Base-by-base conservation (phyloP, 2,888 invertebrate genomes). In the Acanthopleura granulata region DNA sequence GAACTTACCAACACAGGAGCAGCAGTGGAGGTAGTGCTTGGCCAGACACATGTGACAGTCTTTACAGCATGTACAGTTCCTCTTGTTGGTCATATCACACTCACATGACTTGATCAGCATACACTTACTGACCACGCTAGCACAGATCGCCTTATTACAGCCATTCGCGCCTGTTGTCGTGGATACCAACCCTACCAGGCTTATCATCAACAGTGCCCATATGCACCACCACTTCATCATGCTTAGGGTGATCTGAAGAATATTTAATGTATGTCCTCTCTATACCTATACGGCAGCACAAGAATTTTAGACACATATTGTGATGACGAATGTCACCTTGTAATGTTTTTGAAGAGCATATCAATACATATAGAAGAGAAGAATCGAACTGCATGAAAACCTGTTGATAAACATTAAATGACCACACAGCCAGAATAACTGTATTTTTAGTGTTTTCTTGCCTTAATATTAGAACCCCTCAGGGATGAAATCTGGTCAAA, bases 71-170 rank as follows among this genome's bases (percentile, higher is more conserved):
- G 95, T 94, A 89, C 97, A 97, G 88, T 95, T 95, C 87, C 94
- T 95, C 79, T 87, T 88, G 79, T 88, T 83, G 16, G 80, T 81
- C 85, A 96, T 92, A 90, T 98, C 97, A 91, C 98, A 98, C 91
- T 97, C 97, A 92, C 98, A 98, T 73, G 97, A 96, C 90, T 97
- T 96, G 18, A 97, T 97, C 80, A 98, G 92, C 94, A 98, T 95
- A 91, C 98, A 98, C 91, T 98, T 98, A 88, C 97, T 97, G 72
- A 98, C 98, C 74, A 97, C 95, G 87, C 97, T 96, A 29, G 96
- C 98, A 92, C 98, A 98, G 75, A 97, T 94, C 49, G 96, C 95
- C 92, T 98, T 97, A 90, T 98, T 97, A 91, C 98, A 98, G 1
- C 66, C 66, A 66, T 66, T 66, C 3, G 66, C 1, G 6, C 27